A percentile compares a stretch with the other conserved stretches of the same genome.
Conservation (phyloP, 2,113 vertebrate genomes). For the Regulus satrapa region DNA sequence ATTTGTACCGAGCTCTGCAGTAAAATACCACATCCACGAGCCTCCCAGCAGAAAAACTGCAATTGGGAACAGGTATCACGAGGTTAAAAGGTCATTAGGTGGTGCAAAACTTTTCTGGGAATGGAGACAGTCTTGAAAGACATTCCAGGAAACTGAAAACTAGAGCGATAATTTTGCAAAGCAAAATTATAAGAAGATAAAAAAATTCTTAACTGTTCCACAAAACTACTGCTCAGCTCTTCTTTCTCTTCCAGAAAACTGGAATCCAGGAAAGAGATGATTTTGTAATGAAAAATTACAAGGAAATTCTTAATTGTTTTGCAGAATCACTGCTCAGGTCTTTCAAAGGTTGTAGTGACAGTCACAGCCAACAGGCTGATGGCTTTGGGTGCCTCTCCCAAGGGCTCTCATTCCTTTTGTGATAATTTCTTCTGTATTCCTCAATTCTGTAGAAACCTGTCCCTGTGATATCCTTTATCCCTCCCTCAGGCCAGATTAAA, state of each 20-base stretch:
- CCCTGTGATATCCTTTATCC: not conserved
- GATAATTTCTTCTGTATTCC: not conserved
- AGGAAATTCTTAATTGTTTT: not conserved
- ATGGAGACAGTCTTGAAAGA: not conserved
- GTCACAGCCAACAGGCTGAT: not conserved
- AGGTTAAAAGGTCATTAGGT: not conserved
- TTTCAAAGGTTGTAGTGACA: not conserved
- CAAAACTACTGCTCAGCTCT: not conserved
- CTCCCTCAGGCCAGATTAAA: slow-evolving; percentile 21
- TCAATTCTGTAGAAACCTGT: not conserved
- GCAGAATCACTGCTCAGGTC: not conserved
- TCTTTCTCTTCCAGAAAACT: not conserved
- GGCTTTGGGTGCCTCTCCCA: not conserved
- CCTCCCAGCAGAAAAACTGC: not conserved
- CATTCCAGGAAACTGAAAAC: not conserved
- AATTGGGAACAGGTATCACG: not conserved
- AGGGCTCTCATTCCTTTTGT: not conserved
- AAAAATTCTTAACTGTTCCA: not conserved
- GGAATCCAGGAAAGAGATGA: not conserved
- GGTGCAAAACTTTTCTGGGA: not conserved
- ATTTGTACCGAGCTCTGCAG: rapidly evolving
- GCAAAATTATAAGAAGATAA: not conserved
- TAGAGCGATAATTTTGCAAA: not conserved
- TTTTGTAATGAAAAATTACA: not conserved
- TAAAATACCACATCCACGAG: not conserved